A percentile compares a stretch with the other conserved stretches of the same genome.
Conservation (phyloP, 2,888 invertebrate genomes). For the Cepaea hortensis region DNA sequence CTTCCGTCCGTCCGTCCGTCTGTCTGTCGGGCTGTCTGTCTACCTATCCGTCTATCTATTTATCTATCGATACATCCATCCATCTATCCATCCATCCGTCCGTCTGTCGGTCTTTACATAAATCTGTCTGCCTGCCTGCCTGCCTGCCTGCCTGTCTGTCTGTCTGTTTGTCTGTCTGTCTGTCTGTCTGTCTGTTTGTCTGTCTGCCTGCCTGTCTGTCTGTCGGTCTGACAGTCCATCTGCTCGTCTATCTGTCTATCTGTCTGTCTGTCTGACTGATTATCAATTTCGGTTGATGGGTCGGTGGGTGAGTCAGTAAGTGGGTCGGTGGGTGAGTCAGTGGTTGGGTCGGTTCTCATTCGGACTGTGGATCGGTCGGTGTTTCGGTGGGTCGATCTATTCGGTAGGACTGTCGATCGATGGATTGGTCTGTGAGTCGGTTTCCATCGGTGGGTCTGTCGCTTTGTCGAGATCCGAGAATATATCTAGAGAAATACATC, state of each 20-base stretch:
- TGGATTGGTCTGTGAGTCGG: too few relatives aligned
- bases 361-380: too few relatives aligned
- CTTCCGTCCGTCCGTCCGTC: too few relatives aligned
- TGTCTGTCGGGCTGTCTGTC: background rate
- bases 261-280: conserved; percentile 23
- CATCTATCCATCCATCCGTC: background rate
- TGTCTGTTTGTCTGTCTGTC: background rate
- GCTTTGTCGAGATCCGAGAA: too few relatives aligned
- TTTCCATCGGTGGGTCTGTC: too few relatives aligned
- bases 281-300: background rate
- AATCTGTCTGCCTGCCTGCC: background rate
- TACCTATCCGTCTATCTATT: background rate
- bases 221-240: conserved; percentile 26
- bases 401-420: too few relatives aligned
- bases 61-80: background rate
- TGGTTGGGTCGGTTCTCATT: too few relatives aligned
- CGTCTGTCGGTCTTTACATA: background rate
- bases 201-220: conserved; percentile 5
- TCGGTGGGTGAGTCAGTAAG: background rate
- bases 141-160: background rate
- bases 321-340: too few relatives aligned
- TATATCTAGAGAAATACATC: too few relatives aligned
- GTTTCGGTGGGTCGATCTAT: too few relatives aligned
- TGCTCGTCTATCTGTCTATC: conserved; percentile 32
- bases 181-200: background rate